phyloP scores from a whole-genome alignment of 1,140 invertebrate species.

The Mesaphorura yosii region DNA sequence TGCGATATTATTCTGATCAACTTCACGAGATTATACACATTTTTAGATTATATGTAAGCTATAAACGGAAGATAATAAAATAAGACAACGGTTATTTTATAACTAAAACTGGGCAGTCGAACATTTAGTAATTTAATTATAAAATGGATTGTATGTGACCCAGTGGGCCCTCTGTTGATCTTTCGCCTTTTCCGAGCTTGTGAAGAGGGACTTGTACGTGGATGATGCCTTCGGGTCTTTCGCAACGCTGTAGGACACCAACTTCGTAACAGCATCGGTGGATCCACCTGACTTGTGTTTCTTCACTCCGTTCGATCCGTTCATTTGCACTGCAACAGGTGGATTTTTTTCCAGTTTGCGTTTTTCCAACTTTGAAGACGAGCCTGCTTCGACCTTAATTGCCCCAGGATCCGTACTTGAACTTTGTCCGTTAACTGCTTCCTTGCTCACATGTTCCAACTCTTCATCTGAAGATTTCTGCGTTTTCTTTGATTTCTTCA shows the following conservation, averaged over 20 bases:
- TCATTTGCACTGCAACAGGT: background rate
- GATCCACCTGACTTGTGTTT: constrained; percentile 67
- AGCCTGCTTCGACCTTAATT: background rate
- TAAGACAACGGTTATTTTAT: too few species aligned
- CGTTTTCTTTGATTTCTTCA: constrained; percentile 40
- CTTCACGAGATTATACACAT: too few species aligned
- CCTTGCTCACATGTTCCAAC: too few species aligned
- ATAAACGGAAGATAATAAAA: too few species aligned
- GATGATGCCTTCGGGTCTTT: constrained; percentile 79
- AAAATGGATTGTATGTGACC: constrained; percentile 45
- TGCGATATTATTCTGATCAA: too few species aligned
- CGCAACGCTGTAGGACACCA: constrained; percentile 76
- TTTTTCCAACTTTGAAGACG: background rate
- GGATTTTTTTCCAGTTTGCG: constrained; percentile 3
- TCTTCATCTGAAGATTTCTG: too few species aligned
- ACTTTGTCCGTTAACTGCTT: constrained; percentile 2
- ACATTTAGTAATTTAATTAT: constrained; percentile 27
- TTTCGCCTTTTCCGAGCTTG: constrained; percentile 70
- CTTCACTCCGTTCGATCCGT: constrained; percentile 37
- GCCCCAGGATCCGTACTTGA: background rate
- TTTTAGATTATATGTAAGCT: too few species aligned
- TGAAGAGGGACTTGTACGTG: constrained; percentile 92
- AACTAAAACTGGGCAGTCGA: too few species aligned
- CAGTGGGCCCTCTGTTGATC: constrained; percentile 83
- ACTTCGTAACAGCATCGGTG: too few species aligned